Conservation (phyloP, 1,140 invertebrate genomes). For the Ectropis grisescens region DNA sequence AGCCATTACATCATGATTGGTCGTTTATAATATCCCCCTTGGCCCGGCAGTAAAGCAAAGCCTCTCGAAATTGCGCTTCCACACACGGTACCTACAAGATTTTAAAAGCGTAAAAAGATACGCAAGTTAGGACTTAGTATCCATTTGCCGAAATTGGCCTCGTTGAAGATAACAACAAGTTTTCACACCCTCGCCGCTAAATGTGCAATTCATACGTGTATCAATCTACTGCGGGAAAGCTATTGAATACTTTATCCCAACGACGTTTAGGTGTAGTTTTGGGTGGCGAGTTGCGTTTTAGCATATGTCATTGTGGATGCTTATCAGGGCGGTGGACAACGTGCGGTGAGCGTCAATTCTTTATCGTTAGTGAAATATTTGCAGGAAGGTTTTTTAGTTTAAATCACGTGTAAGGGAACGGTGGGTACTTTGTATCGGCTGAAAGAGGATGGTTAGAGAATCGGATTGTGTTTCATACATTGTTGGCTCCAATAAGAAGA, state of each 20-base stretch:
- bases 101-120: constrained; percentile 63
- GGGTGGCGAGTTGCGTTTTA: constrained; percentile 11
- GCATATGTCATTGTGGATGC: constrained; percentile 46
- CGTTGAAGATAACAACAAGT: constrained; percentile 65
- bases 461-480: no score
- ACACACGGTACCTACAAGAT: constrained; percentile 44
- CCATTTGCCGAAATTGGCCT: constrained; percentile 67
- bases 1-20: constrained; percentile 6
- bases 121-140: constrained; percentile 64
- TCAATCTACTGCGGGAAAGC: constrained; percentile 15
- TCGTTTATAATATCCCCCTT: constrained; percentile 23
- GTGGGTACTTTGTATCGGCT: no score
- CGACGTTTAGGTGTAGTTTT: neutral
- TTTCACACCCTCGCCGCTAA: constrained; percentile 63
- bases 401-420: no score
- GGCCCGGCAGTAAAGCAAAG: constrained; percentile 50
- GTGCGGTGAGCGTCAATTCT: constrained; percentile 20
- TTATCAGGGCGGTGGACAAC: constrained; percentile 45
- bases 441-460: no score
- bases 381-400: no score
- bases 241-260: no score
- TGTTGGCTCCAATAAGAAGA: no score
- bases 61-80: constrained; percentile 54
- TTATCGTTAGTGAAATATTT: constrained; percentile 16
- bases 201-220: constrained; percentile 61